These are phyloP conservation scores for Electrophaes corylata DNA, from an alignment of 2,888 invertebrate species.

Conservation along the genomic window DNA sequence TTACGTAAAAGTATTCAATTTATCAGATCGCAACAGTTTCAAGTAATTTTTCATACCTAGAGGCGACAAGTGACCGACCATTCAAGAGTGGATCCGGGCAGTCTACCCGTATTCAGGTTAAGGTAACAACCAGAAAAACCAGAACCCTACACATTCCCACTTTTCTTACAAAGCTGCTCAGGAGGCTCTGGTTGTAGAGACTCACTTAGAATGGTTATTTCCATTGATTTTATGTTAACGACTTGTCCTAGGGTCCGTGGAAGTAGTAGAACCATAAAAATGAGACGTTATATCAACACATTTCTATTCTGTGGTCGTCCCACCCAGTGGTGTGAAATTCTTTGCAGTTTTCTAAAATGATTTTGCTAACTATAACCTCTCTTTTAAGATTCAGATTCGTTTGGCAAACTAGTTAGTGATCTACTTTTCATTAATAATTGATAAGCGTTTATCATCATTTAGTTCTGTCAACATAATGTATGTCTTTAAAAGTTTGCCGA, in stretches of 20 bases:
- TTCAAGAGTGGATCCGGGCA: slow-evolving; percentile 37
- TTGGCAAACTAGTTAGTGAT: not conserved
- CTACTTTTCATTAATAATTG: not conserved
- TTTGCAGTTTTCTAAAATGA: not conserved
- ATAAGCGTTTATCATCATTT: not conserved
- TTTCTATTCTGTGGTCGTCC: slow-evolving; percentile 34
- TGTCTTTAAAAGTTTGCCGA: too few species aligned
- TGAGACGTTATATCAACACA: slow-evolving; percentile 24
- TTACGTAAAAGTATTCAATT: slow-evolving; percentile 18
- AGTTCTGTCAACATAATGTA: not conserved
- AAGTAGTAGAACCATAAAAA: slow-evolving; percentile 42
- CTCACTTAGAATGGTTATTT: slow-evolving; percentile 36
- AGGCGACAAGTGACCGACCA: slow-evolving; percentile 33
- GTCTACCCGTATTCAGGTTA: slow-evolving; percentile 42
- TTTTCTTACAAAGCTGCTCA: not conserved
- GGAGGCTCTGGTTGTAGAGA: slow-evolving; percentile 5
- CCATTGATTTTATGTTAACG: slow-evolving; percentile 49
- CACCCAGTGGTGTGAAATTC: not conserved
- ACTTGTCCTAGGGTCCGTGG: slow-evolving; percentile 42
- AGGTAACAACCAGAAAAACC: slow-evolving; percentile 42
- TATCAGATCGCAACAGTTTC: slow-evolving; percentile 20
- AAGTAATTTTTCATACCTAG: slow-evolving; percentile 27
- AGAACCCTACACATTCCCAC: slow-evolving; percentile 27
- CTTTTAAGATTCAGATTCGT: not conserved
- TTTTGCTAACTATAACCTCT: not conserved